Percentiles rank a stretch among this genome's conserved stretches.
phyloP scores from a whole-genome alignment of 1,140 invertebrate species.

The Trialeurodes vaporariorum region DNA sequence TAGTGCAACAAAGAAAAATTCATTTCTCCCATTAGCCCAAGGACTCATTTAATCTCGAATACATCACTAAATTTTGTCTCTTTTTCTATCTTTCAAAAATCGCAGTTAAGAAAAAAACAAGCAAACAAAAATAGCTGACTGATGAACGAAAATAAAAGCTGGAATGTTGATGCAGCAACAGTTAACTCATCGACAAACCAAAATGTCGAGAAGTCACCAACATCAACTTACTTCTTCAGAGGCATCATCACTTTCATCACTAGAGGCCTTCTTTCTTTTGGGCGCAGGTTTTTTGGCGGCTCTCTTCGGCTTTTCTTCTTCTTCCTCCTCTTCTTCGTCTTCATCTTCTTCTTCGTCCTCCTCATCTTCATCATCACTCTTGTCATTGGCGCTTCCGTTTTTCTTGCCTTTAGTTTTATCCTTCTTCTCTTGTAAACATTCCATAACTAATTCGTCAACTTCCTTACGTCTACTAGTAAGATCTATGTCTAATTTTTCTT shows the following conservation, averaged over 20 bases:
- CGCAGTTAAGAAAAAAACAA: too few species aligned
- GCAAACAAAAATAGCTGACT: too few species aligned
- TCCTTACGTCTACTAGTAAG: conserved; percentile 65
- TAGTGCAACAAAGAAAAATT: too few species aligned
- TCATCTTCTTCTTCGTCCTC: conserved; percentile 44
- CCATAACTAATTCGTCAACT: conserved; percentile 73
- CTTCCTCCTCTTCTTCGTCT: conserved; percentile 39
- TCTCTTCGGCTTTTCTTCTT: conserved; percentile 46
- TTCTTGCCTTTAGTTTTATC: conserved; percentile 41
- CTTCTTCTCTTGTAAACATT: conserved; percentile 47
- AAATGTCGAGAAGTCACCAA: too few species aligned
- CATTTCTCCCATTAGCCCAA: too few species aligned
- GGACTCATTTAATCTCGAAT: too few species aligned
- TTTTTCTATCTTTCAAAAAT: too few species aligned
- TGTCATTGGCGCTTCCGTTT: conserved; percentile 44
- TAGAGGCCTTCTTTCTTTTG: conserved; percentile 46
- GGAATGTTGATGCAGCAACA: too few species aligned
- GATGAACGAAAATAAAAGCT: too few species aligned
- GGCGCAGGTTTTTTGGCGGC: conserved; percentile 42
- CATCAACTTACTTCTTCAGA: conserved; percentile 30
- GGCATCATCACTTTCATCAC: conserved; percentile 44
- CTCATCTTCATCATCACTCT: conserved; percentile 40
- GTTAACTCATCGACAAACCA: too few species aligned
- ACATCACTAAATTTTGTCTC: too few species aligned
- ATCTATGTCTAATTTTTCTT: conserved; percentile 66